Evolutionary conservation across 2,797 vertebrate genomes (phyloP), one percentile per base, ranked within the genome.

Genomic region (Halcyon smyrnensis): DNA sequence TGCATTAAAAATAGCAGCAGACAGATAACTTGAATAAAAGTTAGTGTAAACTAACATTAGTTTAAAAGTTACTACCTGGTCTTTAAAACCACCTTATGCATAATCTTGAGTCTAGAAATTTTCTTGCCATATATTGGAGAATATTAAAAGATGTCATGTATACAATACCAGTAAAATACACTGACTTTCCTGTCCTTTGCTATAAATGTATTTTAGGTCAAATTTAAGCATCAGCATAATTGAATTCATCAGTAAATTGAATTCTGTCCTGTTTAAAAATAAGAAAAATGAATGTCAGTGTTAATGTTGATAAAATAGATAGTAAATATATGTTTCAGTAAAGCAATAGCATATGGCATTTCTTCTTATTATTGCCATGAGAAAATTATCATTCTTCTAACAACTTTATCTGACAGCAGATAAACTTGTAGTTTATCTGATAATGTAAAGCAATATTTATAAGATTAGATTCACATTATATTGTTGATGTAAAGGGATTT

Each of bases 141-240:
- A n/a, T 91, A 67, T 94, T 92, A 93, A 23, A 95, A 94, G 30
- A 90, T 2, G 3, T 86, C 60, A 71, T 15, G 68, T 59, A 77
- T 2, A 1, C 77, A 89, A 93, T 87, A 67, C 4, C 84, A 90
- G 8, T 73, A 76, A 95, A 97, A 87, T 73, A 77, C 28, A 50
- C 6, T 27, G 32, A 36, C 50, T 87, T 93, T 50, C 19, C 37
- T 74, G 30, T 82, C 28, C 20, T 81, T 57, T 78, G 13, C 17
- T 73, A 25, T 45, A 50, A 57, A 84, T 51, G 23, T 62, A 91
- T 41, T 87, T 93, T 43, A 76, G 34, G 41, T 53, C 56, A 74
- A 78, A 90, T 78, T 79, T 67, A 89, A 89, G 28, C 19, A 75
- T 73, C n/a, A 28, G 9, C 34, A 87, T 60, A n/a, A n/a, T n/a